Evolutionary conservation across 53 echinoderm and acorn worm genomes (phyloP), one percentile per base, ranked within the genome.

Genomic region (Mesocentrotus franciscanus): DNA sequence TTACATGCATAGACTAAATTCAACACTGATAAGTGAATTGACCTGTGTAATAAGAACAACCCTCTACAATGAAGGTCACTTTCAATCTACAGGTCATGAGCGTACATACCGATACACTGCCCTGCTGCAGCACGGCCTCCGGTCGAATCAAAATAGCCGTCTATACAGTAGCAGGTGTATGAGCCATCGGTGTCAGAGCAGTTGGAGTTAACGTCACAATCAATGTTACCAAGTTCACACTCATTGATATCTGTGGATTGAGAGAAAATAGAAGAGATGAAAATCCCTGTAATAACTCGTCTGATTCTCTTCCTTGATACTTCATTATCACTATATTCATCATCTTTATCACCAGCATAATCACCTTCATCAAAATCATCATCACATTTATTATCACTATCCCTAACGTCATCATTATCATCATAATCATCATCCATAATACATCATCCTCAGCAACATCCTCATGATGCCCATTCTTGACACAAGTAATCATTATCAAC

Each of bases 161-260:
- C 56, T 9, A 36, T 30, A 85, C 95, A 94, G 70, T 9, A 64
- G 29, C 95, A 94, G 36, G 95, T 94, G 71, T 85, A 94, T n/a
- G 95, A 94, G 56, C 95, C 95, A 1, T 85, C 64, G 0, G 95
- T 94, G 72, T 94, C 84, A 0, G 66, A 70, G 35, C 95, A 94
- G 55, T 70, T 85, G 26, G 95, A 85, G 68, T 94, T 85, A 1
- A 94, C 71, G 56, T 85, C 95, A 85, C 95, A 94, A 71, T 94
- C 95, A 24, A 70, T 70, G 26, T 0, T 24, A 20, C 95, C 95
- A 15, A 16, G 26, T 49, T n/a, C 95, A 72, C 95, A 94, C 20
- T 94, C 95, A 85, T 94, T 68, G 26, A 94, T 70, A 56, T 94
- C 95, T 94, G 4, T 24, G 6, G 12, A 58, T 57, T n/a, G 29